Conservation (phyloP, 2,888 invertebrate species). For the Orgyia antiqua region DNA sequence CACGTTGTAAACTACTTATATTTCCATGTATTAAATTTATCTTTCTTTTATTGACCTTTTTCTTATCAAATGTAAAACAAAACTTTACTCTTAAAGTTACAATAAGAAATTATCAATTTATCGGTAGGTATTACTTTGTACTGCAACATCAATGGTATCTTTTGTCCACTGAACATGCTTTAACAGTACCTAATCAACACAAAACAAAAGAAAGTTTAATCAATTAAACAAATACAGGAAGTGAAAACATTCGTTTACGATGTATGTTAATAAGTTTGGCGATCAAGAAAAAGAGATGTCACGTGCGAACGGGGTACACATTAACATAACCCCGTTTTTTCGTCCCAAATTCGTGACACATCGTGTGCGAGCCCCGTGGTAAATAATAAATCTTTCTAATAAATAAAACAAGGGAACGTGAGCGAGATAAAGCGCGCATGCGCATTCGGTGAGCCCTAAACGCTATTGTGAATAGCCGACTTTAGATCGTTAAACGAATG, state of each 20-base stretch:
- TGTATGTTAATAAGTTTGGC: conserved; percentile 37
- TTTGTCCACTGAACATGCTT: background rate
- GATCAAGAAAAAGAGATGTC: conserved; percentile 53
- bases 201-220: conserved; percentile 25
- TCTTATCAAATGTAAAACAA: no score
- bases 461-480: conserved; percentile 62
- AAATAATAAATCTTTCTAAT: conserved; percentile 78
- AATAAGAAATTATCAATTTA: no score
- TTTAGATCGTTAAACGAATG: conserved; percentile 70
- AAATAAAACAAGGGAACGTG: conserved; percentile 77
- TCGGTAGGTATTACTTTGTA: no score
- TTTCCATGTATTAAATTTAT: no score
- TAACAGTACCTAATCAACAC: conserved; percentile 11
- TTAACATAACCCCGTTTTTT: conserved; percentile 72
- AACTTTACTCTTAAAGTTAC: no score
- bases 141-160: no score
- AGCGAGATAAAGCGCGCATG: conserved; percentile 70
- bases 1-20: no score
- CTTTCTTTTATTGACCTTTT: no score
- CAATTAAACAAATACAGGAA: conserved; percentile 33
- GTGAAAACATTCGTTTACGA: no score
- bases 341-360: conserved; percentile 70
- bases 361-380: conserved; percentile 72
- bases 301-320: conserved; percentile 61
- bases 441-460: conserved; percentile 73